A percentile compares a stretch with the other conserved stretches of the same genome.
Conservation (phyloP, 2,113 vertebrate genomes). For the Lethenteron camtschaticum region DNA sequence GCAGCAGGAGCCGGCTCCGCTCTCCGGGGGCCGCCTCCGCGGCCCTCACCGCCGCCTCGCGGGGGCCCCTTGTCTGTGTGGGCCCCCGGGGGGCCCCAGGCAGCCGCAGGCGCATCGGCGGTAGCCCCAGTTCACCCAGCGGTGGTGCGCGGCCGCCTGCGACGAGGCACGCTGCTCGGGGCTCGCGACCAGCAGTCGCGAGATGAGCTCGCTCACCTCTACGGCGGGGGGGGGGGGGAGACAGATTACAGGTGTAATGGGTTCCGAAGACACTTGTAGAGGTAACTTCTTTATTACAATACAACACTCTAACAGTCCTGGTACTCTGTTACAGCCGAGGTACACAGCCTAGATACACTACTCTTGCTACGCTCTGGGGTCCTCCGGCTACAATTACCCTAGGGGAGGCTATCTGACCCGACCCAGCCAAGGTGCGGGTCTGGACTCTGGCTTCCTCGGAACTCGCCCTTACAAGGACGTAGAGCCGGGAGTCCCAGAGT, state of each 20-base stretch:
- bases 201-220: conserved; percentile 34
- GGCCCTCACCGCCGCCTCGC: conserved; percentile 33
- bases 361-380: too few species aligned
- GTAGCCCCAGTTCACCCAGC: conserved; percentile 41
- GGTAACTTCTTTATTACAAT: too few species aligned
- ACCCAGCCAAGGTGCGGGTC: too few species aligned
- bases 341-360: too few species aligned
- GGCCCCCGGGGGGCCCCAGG: conserved; percentile 20
- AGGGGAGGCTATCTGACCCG: too few species aligned
- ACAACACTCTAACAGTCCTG: too few species aligned
- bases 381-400: too few species aligned
- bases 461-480: too few species aligned
- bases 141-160: conserved; percentile 36
- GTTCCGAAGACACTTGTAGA: too few species aligned
- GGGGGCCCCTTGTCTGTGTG: conserved; percentile 28
- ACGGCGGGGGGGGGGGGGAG: background rate
- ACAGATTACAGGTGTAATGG: conserved; percentile 7
- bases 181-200: conserved; percentile 31
- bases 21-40: conserved; percentile 19
- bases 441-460: too few species aligned
- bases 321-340: too few species aligned
- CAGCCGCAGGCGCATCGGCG: conserved; percentile 23
- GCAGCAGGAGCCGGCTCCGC: background rate
- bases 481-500: too few species aligned
- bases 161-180: conserved; percentile 30